Base-by-base conservation (phyloP, 2,888 invertebrate genomes). In the Papilio elwesi region DNA sequence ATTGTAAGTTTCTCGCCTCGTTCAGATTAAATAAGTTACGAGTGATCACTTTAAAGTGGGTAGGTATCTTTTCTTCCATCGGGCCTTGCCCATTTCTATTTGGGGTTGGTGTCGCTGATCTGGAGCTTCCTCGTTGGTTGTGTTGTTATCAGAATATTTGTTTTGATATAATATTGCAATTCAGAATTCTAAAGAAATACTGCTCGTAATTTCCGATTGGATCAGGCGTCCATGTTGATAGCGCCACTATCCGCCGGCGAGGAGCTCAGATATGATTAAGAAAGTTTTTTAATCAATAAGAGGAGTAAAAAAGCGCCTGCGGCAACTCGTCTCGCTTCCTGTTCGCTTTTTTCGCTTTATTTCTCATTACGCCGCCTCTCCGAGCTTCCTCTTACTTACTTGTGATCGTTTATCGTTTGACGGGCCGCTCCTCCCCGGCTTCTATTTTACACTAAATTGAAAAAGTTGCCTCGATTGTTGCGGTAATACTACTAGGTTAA, bases 341-440 rank as follows among this genome's bases (percentile, higher is more conserved):
- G 68, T 38, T 51, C 63, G 75, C 76, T 78, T 83, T 85, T 85
- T 85, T 84, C 84, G 81, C 78, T 81, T 87, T 87, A 86, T 90
- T 88, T 88, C 90, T 90, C 90, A 90, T 90, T 90, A 90, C 85
- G 75, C 68, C 72, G 63, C 68, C 73, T 64, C 57, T 68, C 36
- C 68, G 68, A 68, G 73, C 86, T 89, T 88, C 86, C 88, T 87
- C 82, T 87, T 87, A 86, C 91, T 89, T 87, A 89, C 87, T 90
- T 90, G 88, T 90, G 91, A 92, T 93, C 90, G 89, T 88, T 91
- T 90, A 90, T 82, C 91, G 93, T 93, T 93, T 92, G 93, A 92
- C 88, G 90, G 85, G 85, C 84, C 82, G 85, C 85, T 26, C 83
- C 83, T 82, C 81, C 80, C 75, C 79, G 70, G 76, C 74, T 76